Percentiles rank a stretch among this genome's conserved stretches.
Conservation (phyloP, 2,797 vertebrate genomes). For the Phrynocephalus guinanensis region DNA sequence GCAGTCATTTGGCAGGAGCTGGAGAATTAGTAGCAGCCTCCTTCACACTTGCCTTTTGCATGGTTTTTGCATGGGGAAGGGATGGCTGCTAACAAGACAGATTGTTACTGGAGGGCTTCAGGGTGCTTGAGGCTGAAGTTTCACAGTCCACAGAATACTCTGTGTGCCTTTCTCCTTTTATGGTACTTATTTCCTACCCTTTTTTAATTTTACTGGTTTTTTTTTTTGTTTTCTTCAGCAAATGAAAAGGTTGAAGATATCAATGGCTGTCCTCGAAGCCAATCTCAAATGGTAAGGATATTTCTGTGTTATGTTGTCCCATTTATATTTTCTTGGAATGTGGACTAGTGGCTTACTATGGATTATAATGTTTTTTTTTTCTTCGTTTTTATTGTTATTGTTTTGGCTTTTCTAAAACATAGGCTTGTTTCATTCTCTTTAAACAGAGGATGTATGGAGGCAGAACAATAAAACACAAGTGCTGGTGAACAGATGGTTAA, state of each 20-base stretch:
- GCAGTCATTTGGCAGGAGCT: slow-evolving; percentile 87
- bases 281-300: slow-evolving; percentile 97
- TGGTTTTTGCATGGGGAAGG: slow-evolving; percentile 73
- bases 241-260: slow-evolving; percentile 99
- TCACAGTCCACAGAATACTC: slow-evolving; percentile 65
- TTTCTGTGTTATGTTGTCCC: slow-evolving; percentile 58
- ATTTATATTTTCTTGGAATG: slow-evolving; percentile 49
- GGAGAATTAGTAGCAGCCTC: slow-evolving; percentile 86
- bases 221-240: slow-evolving; percentile 83
- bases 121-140: slow-evolving; percentile 55
- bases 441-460: slow-evolving; percentile 6
- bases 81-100: slow-evolving; percentile 72
- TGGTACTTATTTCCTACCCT: slow-evolving; percentile 53
- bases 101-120: slow-evolving; percentile 66
- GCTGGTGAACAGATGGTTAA: slow-evolving; percentile 35
- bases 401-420: neutral
- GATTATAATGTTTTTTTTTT: slow-evolving; percentile 14
- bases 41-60: slow-evolving; percentile 79
- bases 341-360: slow-evolving; percentile 5
- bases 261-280: slow-evolving; percentile 96
- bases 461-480: slow-evolving; percentile 44
- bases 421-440: slow-evolving; percentile 37
- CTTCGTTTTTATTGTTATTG: slow-evolving; percentile 25
- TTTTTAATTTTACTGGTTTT: slow-evolving; percentile 60
- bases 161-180: slow-evolving; percentile 64